Evolutionary conservation across 2,113 vertebrate genomes (phyloP).

Genomic region (Lathamus discolor): DNA sequence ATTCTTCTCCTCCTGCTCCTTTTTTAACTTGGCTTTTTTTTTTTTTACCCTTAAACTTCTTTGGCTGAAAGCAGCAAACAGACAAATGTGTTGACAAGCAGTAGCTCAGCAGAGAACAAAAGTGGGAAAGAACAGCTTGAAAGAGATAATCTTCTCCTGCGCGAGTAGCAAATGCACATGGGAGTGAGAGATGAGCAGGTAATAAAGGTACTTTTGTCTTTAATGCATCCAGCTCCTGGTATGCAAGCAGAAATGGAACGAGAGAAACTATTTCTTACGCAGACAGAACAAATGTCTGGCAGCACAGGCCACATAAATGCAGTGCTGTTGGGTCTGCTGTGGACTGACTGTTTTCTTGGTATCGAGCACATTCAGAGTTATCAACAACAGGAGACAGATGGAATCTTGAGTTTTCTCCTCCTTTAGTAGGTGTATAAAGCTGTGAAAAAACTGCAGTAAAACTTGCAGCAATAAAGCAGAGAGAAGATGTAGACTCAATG

Average conservation of each 20-base stretch:
- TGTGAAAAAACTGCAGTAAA: background rate
- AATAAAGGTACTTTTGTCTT: slow-evolving; percentile 22
- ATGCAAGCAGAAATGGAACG: background rate
- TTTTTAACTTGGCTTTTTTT: background rate
- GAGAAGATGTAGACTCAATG: background rate
- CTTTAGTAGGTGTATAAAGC: background rate
- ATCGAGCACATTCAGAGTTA: background rate
- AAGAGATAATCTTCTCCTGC: slow-evolving; percentile 18
- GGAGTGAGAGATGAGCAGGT: slow-evolving; percentile 27
- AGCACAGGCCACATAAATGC: background rate
- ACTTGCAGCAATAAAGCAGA: background rate
- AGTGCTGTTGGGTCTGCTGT: background rate
- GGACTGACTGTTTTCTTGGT: background rate
- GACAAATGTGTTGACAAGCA: slow-evolving; percentile 49
- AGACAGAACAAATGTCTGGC: background rate
- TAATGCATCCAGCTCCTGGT: background rate
- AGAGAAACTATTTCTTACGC: background rate
- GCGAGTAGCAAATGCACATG: background rate
- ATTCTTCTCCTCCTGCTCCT: background rate
- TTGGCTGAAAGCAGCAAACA: background rate
- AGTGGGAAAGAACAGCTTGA: slow-evolving; percentile 42
- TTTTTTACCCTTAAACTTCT: background rate
- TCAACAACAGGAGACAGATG: background rate
- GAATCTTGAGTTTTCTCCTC: background rate
- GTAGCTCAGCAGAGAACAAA: slow-evolving; percentile 36